A percentile compares a stretch with the other conserved stretches of the same genome.
Evolutionary conservation across 2,113 vertebrate genomes (phyloP).

Genomic region (Thamnophis sirtalis): DNA sequence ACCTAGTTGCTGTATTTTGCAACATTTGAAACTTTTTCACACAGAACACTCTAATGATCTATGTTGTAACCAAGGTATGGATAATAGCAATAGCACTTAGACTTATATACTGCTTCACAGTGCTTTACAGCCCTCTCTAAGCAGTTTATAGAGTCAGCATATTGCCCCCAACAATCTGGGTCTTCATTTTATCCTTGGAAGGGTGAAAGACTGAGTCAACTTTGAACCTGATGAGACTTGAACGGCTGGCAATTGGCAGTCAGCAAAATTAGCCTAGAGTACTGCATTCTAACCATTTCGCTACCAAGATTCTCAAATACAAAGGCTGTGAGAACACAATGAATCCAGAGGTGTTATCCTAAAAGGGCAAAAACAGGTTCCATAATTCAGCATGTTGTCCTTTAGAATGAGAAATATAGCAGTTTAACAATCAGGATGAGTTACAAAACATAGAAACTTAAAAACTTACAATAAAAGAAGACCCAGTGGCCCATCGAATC

Average conservation of each 20-base stretch:
- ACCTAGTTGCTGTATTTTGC: background rate
- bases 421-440: background rate
- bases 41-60: background rate
- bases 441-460: background rate
- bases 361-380: background rate
- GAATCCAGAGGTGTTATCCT: background rate
- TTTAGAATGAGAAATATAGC: background rate
- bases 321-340: background rate
- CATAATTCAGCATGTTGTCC: background rate
- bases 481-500: background rate
- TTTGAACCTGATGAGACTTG: no score
- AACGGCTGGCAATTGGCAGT: no score
- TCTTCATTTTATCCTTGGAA: no score
- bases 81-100: background rate
- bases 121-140: no score
- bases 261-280: no score
- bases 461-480: background rate
- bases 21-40: background rate
- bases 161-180: no score
- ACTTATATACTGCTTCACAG: no score
- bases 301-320: background rate
- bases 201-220: no score
- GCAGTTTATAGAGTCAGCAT: no score
- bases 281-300: no score
- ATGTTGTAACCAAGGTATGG: background rate